Evolutionary conservation across 2,888 invertebrate species (phyloP), one percentile per base, ranked within the genome.

Genomic region (Ceramica pisi): DNA sequence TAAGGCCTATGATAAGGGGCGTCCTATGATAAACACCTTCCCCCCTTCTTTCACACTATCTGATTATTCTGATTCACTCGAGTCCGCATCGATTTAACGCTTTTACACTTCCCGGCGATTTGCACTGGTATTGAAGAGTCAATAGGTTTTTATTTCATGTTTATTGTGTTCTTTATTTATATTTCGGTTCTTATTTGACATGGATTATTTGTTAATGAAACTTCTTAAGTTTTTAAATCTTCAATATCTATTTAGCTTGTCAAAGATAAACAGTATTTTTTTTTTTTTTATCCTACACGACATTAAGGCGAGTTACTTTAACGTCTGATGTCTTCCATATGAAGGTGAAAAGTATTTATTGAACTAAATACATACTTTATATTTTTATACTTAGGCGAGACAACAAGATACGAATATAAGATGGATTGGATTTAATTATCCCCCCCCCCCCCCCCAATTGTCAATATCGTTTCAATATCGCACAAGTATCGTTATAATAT

Each of bases 21-120:
- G 88, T 90, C 86, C 90, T 91, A 81, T 89, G 92, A 94, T 94
- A 94, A 92, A 87, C 78, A 71, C 87, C 87, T 89, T 89, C 88
- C 90, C 93, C 94, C 94, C 93, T 92, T 92, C 92, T 92, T 93
- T 90, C 78, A 80, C 87, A 88, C 79, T 87, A 89, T 85, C 87
- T 81, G 85, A 73, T 75, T 91, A 88, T 90, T 88, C 89, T 87
- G 85, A 86, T 88, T 86, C 84, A 80, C 72, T 72, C 77, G 67
- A 76, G 51, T 71, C 61, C 61, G 50, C 75, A 84, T 85, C 72
- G 85, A 87, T 85, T 86, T 82, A 66, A 78, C 78, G 81, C 71
- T 67, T 75, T 68, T 41, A 16, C 79, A 67, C 67, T 72, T 66
- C 64, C 66, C 64, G 65, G 46, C n/a, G 26, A 61, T 48, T 53